These are phyloP conservation scores for Cichladusa arquata DNA, from an alignment of 2,113 vertebrate genomes.

Conservation along the genomic window DNA sequence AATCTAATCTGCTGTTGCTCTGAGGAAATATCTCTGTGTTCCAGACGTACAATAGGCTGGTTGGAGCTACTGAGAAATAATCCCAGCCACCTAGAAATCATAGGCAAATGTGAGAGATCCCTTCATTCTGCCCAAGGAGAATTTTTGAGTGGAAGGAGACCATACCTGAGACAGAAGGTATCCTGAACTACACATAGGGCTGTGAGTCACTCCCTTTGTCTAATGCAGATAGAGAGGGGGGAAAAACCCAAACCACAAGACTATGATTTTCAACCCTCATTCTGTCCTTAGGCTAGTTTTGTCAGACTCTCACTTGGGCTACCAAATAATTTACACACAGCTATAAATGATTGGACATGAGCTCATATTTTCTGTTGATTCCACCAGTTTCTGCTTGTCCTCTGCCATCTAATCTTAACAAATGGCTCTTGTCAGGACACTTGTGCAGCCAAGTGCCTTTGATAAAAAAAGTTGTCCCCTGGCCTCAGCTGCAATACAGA, in stretches of 20 bases:
- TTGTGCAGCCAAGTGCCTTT: not conserved
- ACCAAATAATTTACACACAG: not conserved
- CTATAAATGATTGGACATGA: not conserved
- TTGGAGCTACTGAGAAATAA: not conserved
- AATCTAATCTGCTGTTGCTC: not conserved
- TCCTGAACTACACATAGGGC: not conserved
- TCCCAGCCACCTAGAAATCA: not conserved
- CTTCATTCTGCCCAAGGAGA: not conserved
- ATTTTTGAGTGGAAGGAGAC: not conserved
- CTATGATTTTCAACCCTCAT: not conserved
- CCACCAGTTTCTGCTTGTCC: not conserved
- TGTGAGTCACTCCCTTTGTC: not conserved
- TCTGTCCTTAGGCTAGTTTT: not conserved
- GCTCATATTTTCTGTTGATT: slow-evolving; percentile 5
- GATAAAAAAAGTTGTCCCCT: not conserved
- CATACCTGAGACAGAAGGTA: not conserved
- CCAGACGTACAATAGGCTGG: not conserved
- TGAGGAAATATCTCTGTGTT: not conserved
- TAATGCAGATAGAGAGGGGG: not conserved
- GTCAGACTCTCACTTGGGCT: not conserved
- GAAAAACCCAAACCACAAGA: not conserved
- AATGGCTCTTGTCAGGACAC: not conserved
- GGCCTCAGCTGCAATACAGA: not conserved
- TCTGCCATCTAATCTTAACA: not conserved
- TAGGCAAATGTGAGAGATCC: not conserved